Conservation (phyloP, 1,140 invertebrate genomes). For the Asobara japonica region DNA sequence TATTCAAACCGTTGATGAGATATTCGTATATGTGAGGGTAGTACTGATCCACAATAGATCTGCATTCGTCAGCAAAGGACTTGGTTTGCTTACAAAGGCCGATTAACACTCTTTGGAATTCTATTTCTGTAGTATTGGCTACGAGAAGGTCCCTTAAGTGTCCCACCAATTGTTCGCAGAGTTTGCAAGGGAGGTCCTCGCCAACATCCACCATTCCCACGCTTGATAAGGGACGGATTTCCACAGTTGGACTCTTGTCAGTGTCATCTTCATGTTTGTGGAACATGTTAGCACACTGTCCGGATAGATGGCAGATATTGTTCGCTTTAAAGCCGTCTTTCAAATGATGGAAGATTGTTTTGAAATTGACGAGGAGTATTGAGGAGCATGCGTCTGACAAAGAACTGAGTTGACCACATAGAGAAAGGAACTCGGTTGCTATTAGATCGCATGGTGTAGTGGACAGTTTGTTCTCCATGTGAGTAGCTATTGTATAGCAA, state of each 20-base stretch:
- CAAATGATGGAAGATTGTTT: slow-evolving; percentile 73
- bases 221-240: slow-evolving; percentile 69
- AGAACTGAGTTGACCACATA: slow-evolving; percentile 75
- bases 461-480: slow-evolving; percentile 59
- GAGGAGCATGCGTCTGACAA: slow-evolving; percentile 83
- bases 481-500: slow-evolving; percentile 57
- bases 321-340: slow-evolving; percentile 72
- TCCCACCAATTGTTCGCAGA: slow-evolving; percentile 82
- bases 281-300: slow-evolving; percentile 74
- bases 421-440: slow-evolving; percentile 44
- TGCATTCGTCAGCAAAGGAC: slow-evolving; percentile 69
- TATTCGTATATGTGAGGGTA: slow-evolving; percentile 78
- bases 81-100: slow-evolving; percentile 84
- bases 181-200: slow-evolving; percentile 83
- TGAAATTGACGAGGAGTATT: slow-evolving; percentile 76
- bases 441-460: slow-evolving; percentile 47
- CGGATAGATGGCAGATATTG: slow-evolving; percentile 78
- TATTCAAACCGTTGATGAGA: slow-evolving; percentile 75
- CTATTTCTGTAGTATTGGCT: slow-evolving; percentile 85
- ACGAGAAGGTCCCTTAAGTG: slow-evolving; percentile 83
- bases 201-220: slow-evolving; percentile 67
- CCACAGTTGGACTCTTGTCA: slow-evolving; percentile 61
- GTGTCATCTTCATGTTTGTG: slow-evolving; percentile 73
- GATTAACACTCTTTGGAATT: slow-evolving; percentile 81
- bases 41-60: slow-evolving; percentile 79